Evolutionary conservation across 2,888 invertebrate genomes (phyloP), one percentile per base, ranked within the genome.

Genomic region (Rhopalosiphum nymphaeae): DNA sequence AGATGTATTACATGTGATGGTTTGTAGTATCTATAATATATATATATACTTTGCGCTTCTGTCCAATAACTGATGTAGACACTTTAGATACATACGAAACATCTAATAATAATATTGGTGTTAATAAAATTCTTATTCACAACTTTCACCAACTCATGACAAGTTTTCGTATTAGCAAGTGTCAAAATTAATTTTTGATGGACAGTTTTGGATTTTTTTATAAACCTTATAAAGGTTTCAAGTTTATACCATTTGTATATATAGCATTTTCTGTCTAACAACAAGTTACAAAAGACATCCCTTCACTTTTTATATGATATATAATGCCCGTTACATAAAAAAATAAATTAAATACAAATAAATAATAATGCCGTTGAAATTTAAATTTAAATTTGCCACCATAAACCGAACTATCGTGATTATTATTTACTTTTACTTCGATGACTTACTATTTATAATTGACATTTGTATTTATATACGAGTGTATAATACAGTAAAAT

Each of bases 171-270:
- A 61, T 61, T 36, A 56, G 26, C 25, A 61, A 86, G 25, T 49
- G 57, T 87, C 92, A 61, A 87, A 92, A 92, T 36, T 87, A 92
- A 87, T 61, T 46, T 87, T 87, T 87, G 46, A 87, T 29, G n/a
- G 87, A 87, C 61, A 61, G 46, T 92, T 61, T 86, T 49, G 49
- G 49, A 11, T 78, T 36, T 78, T 84, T n/a, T 56, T 56, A 3
- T 21, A 49, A 78, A 91, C 61, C 36, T 5, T 44, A 13, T 46
- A 26, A 86, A 86, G 13, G 44, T 29, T 29, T 44, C 86, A 29
- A 29, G 44, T 44, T 86, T 86, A 26, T 86, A 11, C 29, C 13
- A 46, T 53, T 49, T n/a, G 53, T 49, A n/a, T 87, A n/a, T 11
- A 42, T 89, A 61, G 26, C 42, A 42, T 42, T 85, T 21, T n/a